Evolutionary conservation across 2,113 vertebrate species (phyloP).

Genomic region (Myotis yumanensis): DNA sequence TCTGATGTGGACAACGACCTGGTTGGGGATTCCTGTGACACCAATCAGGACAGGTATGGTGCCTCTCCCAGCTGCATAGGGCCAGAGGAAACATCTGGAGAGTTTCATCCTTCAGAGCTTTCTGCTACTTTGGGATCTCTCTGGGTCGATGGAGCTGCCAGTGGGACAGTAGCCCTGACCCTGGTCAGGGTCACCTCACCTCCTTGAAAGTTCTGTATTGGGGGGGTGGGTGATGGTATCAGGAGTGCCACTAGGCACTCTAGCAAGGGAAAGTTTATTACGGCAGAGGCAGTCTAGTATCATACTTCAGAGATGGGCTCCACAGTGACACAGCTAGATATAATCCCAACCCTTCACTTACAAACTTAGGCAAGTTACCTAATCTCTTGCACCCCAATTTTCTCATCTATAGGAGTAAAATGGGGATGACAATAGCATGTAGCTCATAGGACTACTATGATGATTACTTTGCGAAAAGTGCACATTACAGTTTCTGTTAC

Average conservation of each 20-base stretch:
- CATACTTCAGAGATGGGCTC: neutral
- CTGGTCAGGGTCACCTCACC: neutral
- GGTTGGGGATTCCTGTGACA: conserved; percentile 96
- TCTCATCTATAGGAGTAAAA: neutral
- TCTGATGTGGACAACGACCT: conserved; percentile 96
- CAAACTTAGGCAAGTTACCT: neutral
- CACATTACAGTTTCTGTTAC: neutral
- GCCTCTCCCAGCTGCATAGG: neutral
- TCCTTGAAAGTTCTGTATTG: neutral
- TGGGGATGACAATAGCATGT: neutral
- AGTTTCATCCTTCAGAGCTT: neutral
- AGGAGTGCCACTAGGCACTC: neutral
- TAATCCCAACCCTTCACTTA: neutral
- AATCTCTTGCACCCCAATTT: neutral
- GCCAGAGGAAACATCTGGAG: neutral
- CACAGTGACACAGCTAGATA: neutral
- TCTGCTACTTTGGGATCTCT: neutral
- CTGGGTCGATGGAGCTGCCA: neutral
- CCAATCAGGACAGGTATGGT: conserved; percentile 97
- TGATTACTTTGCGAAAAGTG: neutral
- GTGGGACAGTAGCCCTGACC: neutral
- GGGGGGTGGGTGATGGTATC: rapidly evolving
- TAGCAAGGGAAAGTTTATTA: neutral
- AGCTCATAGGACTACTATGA: neutral
- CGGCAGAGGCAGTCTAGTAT: neutral